Evolutionary conservation across 2,113 vertebrate genomes (phyloP).

Genomic region (Myxocyprinus asiaticus): DNA sequence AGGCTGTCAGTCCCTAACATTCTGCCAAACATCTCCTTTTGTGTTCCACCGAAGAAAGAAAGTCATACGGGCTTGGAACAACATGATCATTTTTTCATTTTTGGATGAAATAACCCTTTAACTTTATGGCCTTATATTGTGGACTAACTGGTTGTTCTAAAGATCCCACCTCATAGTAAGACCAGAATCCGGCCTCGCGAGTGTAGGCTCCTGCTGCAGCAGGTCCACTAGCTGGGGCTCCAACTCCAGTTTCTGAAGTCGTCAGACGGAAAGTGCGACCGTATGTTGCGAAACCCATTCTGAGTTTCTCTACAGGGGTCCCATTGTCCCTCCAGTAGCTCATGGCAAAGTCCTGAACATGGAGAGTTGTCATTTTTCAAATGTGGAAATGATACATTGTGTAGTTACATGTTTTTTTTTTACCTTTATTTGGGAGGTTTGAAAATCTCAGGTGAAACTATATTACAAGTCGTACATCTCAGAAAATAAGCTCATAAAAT

Average conservation of each 20-base stretch:
- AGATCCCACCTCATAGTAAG: slow-evolving; percentile 80
- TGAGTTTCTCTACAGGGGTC: slow-evolving; percentile 77
- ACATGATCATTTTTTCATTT: no score
- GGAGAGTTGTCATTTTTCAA: neutral
- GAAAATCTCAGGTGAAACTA: neutral
- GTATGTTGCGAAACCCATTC: slow-evolving; percentile 81
- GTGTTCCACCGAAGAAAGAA: no score
- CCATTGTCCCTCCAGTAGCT: slow-evolving; percentile 80
- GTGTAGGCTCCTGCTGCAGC: slow-evolving; percentile 77
- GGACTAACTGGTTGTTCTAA: neutral
- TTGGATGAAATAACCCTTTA: no score
- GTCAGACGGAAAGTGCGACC: slow-evolving; percentile 79
- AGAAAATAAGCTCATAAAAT: no score
- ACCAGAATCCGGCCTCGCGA: slow-evolving; percentile 79
- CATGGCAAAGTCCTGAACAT: slow-evolving; percentile 77
- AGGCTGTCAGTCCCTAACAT: no score
- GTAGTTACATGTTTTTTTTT: neutral
- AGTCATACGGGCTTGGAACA: no score
- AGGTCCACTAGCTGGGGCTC: slow-evolving; percentile 70
- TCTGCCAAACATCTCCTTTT: no score
- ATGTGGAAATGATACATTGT: neutral
- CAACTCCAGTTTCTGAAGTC: slow-evolving; percentile 59
- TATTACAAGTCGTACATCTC: neutral
- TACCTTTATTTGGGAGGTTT: neutral
- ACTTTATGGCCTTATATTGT: neutral